phyloP scores from a whole-genome alignment of 2,113 vertebrate species.

The Protomyctophum bolini region DNA sequence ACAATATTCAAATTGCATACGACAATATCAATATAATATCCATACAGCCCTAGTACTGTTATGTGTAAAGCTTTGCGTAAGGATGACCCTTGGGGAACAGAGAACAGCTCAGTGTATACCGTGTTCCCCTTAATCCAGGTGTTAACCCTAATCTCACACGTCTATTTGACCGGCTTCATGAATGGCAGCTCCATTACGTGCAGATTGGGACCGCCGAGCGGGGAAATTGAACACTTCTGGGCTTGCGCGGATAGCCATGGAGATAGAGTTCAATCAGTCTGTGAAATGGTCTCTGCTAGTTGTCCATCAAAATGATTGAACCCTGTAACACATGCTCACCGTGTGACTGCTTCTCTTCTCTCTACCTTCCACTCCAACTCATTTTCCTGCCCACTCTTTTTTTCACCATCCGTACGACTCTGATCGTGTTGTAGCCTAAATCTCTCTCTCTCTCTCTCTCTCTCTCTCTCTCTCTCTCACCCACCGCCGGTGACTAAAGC shows the following conservation, averaged over 20 bases:
- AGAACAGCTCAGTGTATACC: not conserved
- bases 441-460: not conserved
- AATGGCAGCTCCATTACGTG: slow-evolving; percentile 47
- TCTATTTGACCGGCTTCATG: slow-evolving; percentile 38
- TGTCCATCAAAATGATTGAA: slow-evolving; percentile 61
- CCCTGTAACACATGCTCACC: slow-evolving; percentile 17
- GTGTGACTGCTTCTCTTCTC: slow-evolving; percentile 13
- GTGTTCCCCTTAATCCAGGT: slow-evolving; percentile 8
- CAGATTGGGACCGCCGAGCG: slow-evolving; percentile 45
- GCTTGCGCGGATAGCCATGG: slow-evolving; percentile 35
- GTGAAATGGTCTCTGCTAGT: slow-evolving; percentile 36
- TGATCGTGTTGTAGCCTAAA: slow-evolving; percentile 21
- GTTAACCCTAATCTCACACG: slow-evolving; percentile 24
- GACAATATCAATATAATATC: no score
- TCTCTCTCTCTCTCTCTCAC: not conserved
- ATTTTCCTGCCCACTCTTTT: slow-evolving; percentile 33
- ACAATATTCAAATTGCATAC: no score
- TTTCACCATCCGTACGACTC: slow-evolving; percentile 30
- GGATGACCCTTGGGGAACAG: not conserved
- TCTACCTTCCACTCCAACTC: slow-evolving; percentile 23
- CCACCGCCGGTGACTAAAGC: slow-evolving; percentile 37
- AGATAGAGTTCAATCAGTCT: slow-evolving; percentile 50
- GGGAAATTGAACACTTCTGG: slow-evolving; percentile 62
- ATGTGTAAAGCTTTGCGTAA: slow-evolving; percentile 42
- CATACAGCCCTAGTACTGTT: not conserved